phyloP scores from a whole-genome alignment of 1,140 invertebrate genomes.

The Telenomus remus region DNA sequence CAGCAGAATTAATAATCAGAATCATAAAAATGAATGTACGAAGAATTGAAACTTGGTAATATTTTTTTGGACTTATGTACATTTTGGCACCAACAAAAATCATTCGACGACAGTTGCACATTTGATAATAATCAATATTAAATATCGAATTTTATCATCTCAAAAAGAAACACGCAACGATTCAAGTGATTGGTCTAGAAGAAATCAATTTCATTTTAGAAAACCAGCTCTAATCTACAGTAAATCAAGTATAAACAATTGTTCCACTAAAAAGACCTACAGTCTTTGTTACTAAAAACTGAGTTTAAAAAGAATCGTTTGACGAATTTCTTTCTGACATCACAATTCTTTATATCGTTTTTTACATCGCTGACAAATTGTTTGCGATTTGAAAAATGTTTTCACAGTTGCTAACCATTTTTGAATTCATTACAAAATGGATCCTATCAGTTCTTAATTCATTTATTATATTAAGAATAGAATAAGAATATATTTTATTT shows the following conservation, averaged over 20 bases:
- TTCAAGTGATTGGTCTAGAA: neutral
- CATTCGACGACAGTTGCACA: slow-evolving; percentile 20
- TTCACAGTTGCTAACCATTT: slow-evolving; percentile 22
- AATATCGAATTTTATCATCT: slow-evolving; percentile 7
- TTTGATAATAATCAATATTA: slow-evolving; percentile 10
- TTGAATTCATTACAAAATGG: slow-evolving; percentile 31
- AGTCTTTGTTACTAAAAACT: no score
- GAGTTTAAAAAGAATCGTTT: slow-evolving; percentile 11
- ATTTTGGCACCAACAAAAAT: slow-evolving; percentile 37
- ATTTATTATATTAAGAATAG: slow-evolving; percentile 38
- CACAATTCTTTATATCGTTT: no score
- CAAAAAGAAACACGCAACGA: slow-evolving; percentile 19
- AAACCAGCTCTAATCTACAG: no score
- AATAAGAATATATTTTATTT: slow-evolving; percentile 41
- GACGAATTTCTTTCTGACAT: slow-evolving; percentile 6
- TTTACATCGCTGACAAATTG: neutral
- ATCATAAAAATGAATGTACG: slow-evolving; percentile 14
- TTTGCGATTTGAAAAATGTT: neutral
- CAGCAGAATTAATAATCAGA: slow-evolving; percentile 10
- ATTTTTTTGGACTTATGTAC: slow-evolving; percentile 20
- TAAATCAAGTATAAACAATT: no score
- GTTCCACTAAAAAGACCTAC: no score
- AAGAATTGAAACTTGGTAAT: slow-evolving; percentile 16
- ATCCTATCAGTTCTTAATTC: slow-evolving; percentile 25
- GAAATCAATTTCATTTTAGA: no score